These are phyloP conservation scores for Psix sp. DNA, from an alignment of 1,140 invertebrate species.

Conservation along the genomic window DNA sequence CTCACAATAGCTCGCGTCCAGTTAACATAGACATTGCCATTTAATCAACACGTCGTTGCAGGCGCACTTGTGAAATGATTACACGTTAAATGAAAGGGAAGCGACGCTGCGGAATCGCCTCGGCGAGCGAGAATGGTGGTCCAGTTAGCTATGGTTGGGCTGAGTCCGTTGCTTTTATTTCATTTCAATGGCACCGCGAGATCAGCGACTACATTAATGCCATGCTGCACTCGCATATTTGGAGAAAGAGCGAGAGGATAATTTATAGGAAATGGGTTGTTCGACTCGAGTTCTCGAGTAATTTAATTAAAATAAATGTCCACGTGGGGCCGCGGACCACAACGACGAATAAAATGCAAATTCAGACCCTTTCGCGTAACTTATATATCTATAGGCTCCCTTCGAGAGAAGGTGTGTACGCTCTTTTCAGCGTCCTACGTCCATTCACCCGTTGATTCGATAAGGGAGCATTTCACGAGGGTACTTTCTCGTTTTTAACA, in stretches of 20 bases:
- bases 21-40: conserved; percentile 49
- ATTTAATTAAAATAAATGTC: conserved; percentile 79
- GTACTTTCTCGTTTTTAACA: conserved; percentile 63
- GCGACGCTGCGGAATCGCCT: conserved; percentile 61
- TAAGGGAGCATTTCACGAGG: conserved; percentile 68
- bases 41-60: conserved; percentile 48
- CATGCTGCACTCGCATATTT: conserved; percentile 61
- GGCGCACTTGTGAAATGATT: conserved; percentile 71
- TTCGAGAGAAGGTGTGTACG: conserved; percentile 57
- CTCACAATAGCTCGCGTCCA: conserved; percentile 29
- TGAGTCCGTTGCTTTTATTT: conserved; percentile 74
- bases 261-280: conserved; percentile 79
- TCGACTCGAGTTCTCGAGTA: conserved; percentile 75
- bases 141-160: conserved; percentile 57
- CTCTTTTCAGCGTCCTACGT: conserved; percentile 64
- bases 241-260: conserved; percentile 70
- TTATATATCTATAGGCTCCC: conserved; percentile 59
- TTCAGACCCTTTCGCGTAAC: conserved; percentile 74
- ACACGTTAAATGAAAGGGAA: conserved; percentile 74
- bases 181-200: conserved; percentile 75
- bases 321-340: conserved; percentile 68
- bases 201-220: conserved; percentile 77
- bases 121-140: conserved; percentile 64
- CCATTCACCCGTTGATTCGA: conserved; percentile 74
- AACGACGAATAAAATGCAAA: conserved; percentile 78